Evolutionary conservation across 2,113 vertebrate species (phyloP).

Genomic region (Myocastor coypus): DNA sequence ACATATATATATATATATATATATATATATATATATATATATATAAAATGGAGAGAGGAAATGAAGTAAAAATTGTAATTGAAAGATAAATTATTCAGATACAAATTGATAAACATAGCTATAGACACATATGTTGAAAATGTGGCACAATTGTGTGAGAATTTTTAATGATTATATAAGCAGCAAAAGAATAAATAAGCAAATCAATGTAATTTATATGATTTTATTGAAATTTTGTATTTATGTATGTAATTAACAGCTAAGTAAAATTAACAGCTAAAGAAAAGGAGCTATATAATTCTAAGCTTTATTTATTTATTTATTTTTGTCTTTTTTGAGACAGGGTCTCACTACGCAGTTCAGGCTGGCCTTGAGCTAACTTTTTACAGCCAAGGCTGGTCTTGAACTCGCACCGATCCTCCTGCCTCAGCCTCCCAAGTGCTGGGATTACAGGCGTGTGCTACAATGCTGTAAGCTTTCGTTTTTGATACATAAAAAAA

Average conservation of each 20-base stretch:
- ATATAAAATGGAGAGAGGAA: neutral
- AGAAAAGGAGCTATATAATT: no score
- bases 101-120: neutral
- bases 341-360: no score
- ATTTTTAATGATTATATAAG: neutral
- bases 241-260: neutral
- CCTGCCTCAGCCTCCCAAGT: no score
- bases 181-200: neutral
- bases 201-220: neutral
- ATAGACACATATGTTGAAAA: neutral
- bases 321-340: no score
- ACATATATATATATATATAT: no score
- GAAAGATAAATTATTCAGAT: neutral
- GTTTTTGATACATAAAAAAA: neutral
- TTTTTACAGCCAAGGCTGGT: no score
- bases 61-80: neutral
- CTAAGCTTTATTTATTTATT: no score
- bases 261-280: neutral
- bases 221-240: neutral
- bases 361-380: no score
- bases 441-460: no score
- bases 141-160: neutral
- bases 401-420: no score
- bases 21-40: no score
- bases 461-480: no score